These are phyloP conservation scores for Scleropages formosus DNA, from an alignment of 2,797 vertebrate species.

Conservation along the genomic window DNA sequence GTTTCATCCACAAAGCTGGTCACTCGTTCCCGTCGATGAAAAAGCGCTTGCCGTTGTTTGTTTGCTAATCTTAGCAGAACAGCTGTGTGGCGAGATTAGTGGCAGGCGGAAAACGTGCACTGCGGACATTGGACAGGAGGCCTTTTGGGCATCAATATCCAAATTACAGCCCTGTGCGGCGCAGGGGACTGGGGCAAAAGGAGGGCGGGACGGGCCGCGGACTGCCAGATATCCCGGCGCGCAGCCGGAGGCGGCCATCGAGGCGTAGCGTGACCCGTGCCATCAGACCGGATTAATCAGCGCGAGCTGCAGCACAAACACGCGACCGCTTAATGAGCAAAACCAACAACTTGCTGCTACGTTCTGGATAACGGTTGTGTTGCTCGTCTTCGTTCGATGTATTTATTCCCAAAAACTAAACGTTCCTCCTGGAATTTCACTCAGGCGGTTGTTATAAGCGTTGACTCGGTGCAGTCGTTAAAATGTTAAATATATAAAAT, in stretches of 20 bases:
- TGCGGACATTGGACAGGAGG: slow-evolving; percentile 31
- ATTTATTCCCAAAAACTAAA: too few relatives aligned
- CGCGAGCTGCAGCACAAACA: not conserved
- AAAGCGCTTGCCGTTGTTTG: slow-evolving; percentile 25
- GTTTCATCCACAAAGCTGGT: slow-evolving; percentile 42
- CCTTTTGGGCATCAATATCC: slow-evolving; percentile 42
- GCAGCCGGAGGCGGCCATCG: not conserved
- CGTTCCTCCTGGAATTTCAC: too few relatives aligned
- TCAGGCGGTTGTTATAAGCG: too few relatives aligned
- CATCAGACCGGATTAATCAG: not conserved
- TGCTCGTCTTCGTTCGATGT: too few relatives aligned
- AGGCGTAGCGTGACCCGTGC: not conserved
- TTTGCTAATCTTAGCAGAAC: slow-evolving; percentile 47
- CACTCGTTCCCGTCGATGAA: slow-evolving; percentile 35
- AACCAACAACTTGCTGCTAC: not conserved
- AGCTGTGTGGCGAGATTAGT: slow-evolving; percentile 49
- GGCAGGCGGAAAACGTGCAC: slow-evolving; percentile 33
- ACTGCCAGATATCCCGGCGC: not conserved
- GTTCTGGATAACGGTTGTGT: too few relatives aligned
- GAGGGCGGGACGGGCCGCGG: too few relatives aligned
- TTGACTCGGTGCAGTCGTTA: too few relatives aligned
- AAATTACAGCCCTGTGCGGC: too few relatives aligned
- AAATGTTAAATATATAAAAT: too few relatives aligned
- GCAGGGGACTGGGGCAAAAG: too few relatives aligned
- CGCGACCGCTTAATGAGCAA: not conserved